Evolutionary conservation across 1,140 invertebrate genomes (phyloP).

Genomic region (Glossosoma conforme): DNA sequence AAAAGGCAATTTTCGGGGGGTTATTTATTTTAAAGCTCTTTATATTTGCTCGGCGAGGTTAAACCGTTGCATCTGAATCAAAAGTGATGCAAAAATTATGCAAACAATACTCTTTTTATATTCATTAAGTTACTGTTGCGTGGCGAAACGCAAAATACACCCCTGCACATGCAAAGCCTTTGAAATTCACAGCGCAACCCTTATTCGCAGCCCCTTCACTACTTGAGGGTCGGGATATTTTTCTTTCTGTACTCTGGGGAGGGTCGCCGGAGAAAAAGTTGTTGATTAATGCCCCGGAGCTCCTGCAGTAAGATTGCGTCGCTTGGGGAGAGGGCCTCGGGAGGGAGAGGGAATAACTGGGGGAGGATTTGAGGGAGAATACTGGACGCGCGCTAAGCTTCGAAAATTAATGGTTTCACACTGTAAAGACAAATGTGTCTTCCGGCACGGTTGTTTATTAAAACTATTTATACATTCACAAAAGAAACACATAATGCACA

Average conservation of each 20-base stretch:
- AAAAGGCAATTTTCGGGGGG: too few relatives aligned
- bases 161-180: conserved; percentile 7
- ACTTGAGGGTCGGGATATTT: conserved; percentile 11
- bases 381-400: too few relatives aligned
- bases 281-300: conserved; percentile 15
- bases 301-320: neutral
- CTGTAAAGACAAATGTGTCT: too few relatives aligned
- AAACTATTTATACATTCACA: too few relatives aligned
- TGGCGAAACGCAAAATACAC: conserved; percentile 8
- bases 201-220: conserved; percentile 11
- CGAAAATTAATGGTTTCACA: too few relatives aligned
- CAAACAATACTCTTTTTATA: conserved; percentile 14
- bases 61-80: neutral
- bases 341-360: neutral
- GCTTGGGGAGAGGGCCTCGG: neutral
- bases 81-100: conserved; percentile 18
- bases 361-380: neutral
- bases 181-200: conserved; percentile 23
- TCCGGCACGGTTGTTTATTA: too few relatives aligned
- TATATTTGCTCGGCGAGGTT: too few relatives aligned
- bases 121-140: conserved; percentile 9
- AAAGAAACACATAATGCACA: too few relatives aligned
- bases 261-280: conserved; percentile 19
- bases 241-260: conserved; percentile 20
- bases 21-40: too few relatives aligned